Percentiles rank a stretch among this genome's conserved stretches.
These are phyloP conservation scores for Alosa alosa DNA, from an alignment of 2,113 vertebrate genomes.

Conservation along the genomic window DNA sequence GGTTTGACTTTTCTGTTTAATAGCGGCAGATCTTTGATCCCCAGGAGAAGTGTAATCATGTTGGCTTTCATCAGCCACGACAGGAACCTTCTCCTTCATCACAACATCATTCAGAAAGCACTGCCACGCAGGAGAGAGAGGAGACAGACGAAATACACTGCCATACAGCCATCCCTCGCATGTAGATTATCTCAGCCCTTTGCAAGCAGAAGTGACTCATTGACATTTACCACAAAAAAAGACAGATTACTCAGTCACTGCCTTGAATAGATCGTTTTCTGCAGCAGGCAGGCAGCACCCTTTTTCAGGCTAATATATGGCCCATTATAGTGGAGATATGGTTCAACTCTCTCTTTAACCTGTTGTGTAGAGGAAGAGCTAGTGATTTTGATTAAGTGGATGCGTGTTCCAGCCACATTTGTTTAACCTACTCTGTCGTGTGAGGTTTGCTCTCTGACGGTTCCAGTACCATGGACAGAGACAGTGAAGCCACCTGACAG, in stretches of 20 bases:
- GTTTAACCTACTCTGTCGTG: background rate
- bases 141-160: background rate
- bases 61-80: background rate
- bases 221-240: background rate
- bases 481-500: background rate
- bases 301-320: background rate
- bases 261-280: background rate
- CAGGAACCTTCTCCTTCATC: background rate
- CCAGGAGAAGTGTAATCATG: background rate
- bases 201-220: background rate
- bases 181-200: background rate
- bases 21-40: background rate
- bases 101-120: background rate
- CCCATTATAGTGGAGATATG: background rate
- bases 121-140: background rate
- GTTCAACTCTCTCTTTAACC: background rate
- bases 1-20: slow-evolving; percentile 3
- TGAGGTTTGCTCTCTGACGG: background rate
- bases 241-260: background rate
- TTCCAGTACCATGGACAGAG: background rate
- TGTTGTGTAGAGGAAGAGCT: background rate
- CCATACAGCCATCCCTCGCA: background rate
- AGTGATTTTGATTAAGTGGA: background rate
- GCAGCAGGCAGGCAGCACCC: background rate
- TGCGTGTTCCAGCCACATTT: background rate